Percentiles rank a stretch among this genome's conserved stretches.
Conservation (phyloP, 2,888 invertebrate genomes). For the Heliconius hortense region DNA sequence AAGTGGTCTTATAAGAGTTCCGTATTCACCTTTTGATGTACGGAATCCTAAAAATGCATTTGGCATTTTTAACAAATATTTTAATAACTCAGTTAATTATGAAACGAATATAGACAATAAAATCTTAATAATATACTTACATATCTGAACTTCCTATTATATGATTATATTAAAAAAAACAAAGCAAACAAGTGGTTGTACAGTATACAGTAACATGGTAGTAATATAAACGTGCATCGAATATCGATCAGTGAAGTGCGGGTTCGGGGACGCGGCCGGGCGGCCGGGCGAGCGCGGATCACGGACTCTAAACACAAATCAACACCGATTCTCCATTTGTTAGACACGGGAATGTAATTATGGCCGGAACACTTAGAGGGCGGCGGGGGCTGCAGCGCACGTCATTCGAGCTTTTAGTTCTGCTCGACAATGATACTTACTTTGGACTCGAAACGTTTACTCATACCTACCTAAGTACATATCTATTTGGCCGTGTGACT, state of each 20-base stretch:
- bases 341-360: slow-evolving; percentile 84
- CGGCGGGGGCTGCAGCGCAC: slow-evolving; percentile 53
- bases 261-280: slow-evolving; percentile 41
- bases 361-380: slow-evolving; percentile 75
- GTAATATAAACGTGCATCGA: slow-evolving; percentile 25
- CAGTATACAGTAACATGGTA: slow-evolving; percentile 3
- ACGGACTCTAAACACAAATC: slow-evolving; percentile 81
- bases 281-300: slow-evolving; percentile 56
- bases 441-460: slow-evolving; percentile 61
- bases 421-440: slow-evolving; percentile 74
- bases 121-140: not conserved
- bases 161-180: not conserved
- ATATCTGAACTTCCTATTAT: not conserved
- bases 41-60: too few relatives aligned
- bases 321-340: slow-evolving; percentile 84
- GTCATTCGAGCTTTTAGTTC: slow-evolving; percentile 79
- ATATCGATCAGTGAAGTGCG: slow-evolving; percentile 35
- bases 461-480: slow-evolving; percentile 48
- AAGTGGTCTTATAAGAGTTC: not conserved
- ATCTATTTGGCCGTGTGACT: slow-evolving; percentile 8
- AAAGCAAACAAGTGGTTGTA: not conserved
- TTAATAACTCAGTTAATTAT: not conserved
- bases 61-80: not conserved
- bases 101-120: not conserved
- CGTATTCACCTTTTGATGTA: not conserved